Percentiles rank a stretch among this genome's conserved stretches.
Conservation (phyloP, 2,888 invertebrate genomes). For the Merodon equestris region DNA sequence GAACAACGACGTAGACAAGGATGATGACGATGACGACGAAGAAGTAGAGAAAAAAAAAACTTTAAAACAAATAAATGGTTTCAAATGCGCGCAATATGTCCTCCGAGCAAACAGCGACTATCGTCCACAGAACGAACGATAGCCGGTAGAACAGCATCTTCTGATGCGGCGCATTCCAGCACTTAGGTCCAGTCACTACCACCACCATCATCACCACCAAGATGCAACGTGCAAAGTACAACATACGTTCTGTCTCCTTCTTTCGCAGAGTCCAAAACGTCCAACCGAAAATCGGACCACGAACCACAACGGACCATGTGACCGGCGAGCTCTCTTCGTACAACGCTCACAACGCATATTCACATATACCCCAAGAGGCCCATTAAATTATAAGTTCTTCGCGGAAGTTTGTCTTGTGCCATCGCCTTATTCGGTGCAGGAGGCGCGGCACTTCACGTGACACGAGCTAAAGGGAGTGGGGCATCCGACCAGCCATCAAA, state of each 20-base stretch:
- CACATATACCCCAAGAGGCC: slow-evolving; percentile 39
- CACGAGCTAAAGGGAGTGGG: slow-evolving; percentile 28
- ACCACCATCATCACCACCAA: slow-evolving; percentile 12
- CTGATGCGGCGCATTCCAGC: slow-evolving; percentile 61
- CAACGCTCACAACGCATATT: slow-evolving; percentile 9
- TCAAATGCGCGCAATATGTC: slow-evolving; percentile 60
- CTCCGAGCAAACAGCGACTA: slow-evolving; percentile 41
- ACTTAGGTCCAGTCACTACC: neutral
- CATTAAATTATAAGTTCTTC: slow-evolving; percentile 57
- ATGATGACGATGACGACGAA: slow-evolving; percentile 17
- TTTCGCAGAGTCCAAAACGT: slow-evolving; percentile 12
- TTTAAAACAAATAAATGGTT: slow-evolving; percentile 6
- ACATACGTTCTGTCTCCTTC: slow-evolving; percentile 2
- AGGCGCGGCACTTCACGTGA: slow-evolving; percentile 16
- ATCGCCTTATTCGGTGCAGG: slow-evolving; percentile 31
- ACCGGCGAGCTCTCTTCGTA: slow-evolving; percentile 14
- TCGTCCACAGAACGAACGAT: slow-evolving; percentile 5
- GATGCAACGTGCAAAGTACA: slow-evolving; percentile 48
- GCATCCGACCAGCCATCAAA: slow-evolving; percentile 9
- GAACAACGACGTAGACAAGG: slow-evolving; percentile 8
- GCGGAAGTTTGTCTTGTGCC: slow-evolving; percentile 69
- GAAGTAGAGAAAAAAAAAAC: slow-evolving; percentile 16
- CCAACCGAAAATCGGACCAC: slow-evolving; percentile 13
- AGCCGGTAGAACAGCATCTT: slow-evolving; percentile 60
- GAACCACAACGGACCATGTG: slow-evolving; percentile 33